A percentile compares a stretch with the other conserved stretches of the same genome.
These are phyloP conservation scores for Bellardia pandia DNA, from an alignment of 2,888 invertebrate genomes.

Conservation along the genomic window DNA sequence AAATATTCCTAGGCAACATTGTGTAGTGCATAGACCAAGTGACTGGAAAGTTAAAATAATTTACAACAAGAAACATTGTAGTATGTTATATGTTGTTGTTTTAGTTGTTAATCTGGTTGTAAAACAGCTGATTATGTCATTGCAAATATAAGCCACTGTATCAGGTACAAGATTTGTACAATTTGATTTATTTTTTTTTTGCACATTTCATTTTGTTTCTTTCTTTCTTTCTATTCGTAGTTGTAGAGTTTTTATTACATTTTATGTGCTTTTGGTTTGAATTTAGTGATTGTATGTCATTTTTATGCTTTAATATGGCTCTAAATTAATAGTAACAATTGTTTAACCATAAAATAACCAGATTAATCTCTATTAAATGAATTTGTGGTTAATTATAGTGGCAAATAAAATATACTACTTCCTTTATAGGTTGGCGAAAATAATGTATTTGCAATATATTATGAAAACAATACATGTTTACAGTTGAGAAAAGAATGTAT, in stretches of 20 bases:
- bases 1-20: conserved; percentile 28
- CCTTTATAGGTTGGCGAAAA: conserved; percentile 25
- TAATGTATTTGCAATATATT: not conserved
- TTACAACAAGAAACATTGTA: conserved; percentile 6
- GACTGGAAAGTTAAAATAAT: conserved; percentile 26
- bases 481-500: not conserved
- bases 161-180: conserved; percentile 37
- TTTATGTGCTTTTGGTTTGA: conserved; percentile 24
- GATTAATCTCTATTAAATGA: conserved; percentile 53
- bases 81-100: not conserved
- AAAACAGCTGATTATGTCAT: conserved; percentile 80
- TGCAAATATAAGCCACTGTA: conserved; percentile 66
- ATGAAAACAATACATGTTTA: not conserved
- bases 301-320: conserved; percentile 58
- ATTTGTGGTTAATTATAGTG: conserved; percentile 55
- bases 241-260: conserved; percentile 9
- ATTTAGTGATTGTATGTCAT: conserved; percentile 59
- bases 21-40: not conserved
- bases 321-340: conserved; percentile 56
- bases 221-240: conserved; percentile 14
- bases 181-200: not conserved
- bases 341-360: conserved; percentile 45
- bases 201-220: not conserved
- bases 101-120: conserved; percentile 65
- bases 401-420: conserved; percentile 33